These are phyloP conservation scores for Rousettus leschenaultii DNA, from an alignment of 2,113 vertebrate genomes.

Conservation along the genomic window DNA sequence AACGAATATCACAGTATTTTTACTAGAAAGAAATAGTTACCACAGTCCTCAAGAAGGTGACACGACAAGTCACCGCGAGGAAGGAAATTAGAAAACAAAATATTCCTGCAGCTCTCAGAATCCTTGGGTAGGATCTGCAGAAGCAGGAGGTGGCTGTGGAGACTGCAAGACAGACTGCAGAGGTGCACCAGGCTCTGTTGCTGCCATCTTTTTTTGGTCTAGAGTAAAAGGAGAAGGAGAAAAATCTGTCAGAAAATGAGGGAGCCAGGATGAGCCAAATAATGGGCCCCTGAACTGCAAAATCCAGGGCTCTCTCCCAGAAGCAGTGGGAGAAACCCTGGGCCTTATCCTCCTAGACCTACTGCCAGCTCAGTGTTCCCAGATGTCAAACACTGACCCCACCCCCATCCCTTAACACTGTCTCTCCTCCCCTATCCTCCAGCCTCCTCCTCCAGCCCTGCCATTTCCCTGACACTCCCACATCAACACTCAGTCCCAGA, in stretches of 20 bases:
- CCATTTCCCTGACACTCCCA: background rate
- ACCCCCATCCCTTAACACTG: background rate
- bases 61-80: no score
- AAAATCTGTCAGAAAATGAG: background rate
- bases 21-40: no score
- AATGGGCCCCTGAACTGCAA: background rate
- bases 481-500: background rate
- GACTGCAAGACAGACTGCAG: background rate
- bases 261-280: background rate
- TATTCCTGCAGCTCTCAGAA: no score
- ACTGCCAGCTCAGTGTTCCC: background rate
- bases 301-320: background rate
- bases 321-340: background rate
- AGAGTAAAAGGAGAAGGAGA: background rate
- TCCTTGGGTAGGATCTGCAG: background rate
- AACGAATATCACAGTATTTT: background rate
- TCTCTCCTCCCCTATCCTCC: background rate
- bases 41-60: no score
- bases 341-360: background rate
- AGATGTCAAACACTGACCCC: background rate
- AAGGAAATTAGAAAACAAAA: no score
- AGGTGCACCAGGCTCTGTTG: background rate
- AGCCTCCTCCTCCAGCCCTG: background rate
- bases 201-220: background rate
- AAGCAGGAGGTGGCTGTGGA: background rate